Percentiles rank a stretch among this genome's conserved stretches.
These are phyloP conservation scores for Epinotia ramella DNA, from an alignment of 2,888 invertebrate genomes.

Conservation along the genomic window DNA sequence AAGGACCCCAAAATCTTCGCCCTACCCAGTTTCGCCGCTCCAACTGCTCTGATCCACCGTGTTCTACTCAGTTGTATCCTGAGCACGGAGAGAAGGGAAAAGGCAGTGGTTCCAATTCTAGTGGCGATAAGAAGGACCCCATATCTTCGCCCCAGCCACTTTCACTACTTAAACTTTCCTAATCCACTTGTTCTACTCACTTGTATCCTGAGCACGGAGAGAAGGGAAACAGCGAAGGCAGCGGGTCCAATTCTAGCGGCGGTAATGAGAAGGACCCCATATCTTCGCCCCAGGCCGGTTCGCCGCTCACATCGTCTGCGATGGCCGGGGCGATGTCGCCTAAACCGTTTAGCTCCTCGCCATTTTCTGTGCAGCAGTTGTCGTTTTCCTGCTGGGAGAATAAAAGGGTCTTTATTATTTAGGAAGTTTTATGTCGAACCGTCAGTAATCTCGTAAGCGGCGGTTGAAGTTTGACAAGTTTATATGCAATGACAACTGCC, in stretches of 20 bases:
- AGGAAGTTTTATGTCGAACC: neutral
- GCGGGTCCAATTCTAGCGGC: neutral
- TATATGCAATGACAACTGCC: too few species aligned
- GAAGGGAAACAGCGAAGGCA: neutral
- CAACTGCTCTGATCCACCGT: neutral
- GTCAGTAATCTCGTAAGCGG: too few species aligned
- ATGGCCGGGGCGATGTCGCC: slow-evolving; percentile 70
- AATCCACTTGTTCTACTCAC: neutral
- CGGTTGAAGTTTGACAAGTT: too few species aligned
- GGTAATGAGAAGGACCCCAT: slow-evolving; percentile 95
- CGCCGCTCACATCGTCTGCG: slow-evolving; percentile 73
- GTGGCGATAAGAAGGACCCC: slow-evolving; percentile 66
- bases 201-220: slow-evolving; percentile 9
- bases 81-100: slow-evolving; percentile 95
- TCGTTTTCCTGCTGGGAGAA: slow-evolving; percentile 76
- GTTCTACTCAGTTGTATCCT: slow-evolving; percentile 92
- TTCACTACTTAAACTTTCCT: neutral
- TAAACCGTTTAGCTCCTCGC: slow-evolving; percentile 71
- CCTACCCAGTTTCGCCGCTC: neutral
- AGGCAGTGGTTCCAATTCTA: slow-evolving; percentile 95
- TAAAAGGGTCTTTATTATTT: neutral
- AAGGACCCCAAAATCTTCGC: too few species aligned
- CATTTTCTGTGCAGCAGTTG: slow-evolving; percentile 79
- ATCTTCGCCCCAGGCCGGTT: slow-evolving; percentile 90
- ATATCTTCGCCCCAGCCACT: neutral